Evolutionary conservation across 2,113 vertebrate species (phyloP), one percentile per base, ranked within the genome.

Genomic region (Lathamus discolor): DNA sequence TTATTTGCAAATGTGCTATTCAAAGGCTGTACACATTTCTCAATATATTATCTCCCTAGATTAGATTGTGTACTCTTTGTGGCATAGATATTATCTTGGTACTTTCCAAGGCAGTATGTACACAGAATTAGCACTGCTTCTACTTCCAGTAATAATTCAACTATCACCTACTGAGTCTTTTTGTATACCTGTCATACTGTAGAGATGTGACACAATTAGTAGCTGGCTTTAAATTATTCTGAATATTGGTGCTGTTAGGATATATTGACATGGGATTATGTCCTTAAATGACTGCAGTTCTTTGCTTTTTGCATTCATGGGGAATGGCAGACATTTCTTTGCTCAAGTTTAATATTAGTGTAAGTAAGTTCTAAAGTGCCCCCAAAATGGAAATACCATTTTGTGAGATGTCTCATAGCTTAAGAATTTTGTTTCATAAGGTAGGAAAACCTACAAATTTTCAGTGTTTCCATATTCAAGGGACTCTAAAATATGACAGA

Each of bases 401-500:
- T 78, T 85, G 12, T 74, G 35, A 85, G 73, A 69, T 35, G 13
- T 49, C 87, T 73, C 12, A 44, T 54, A 77, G 9, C 17, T 69
- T 61, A 29, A 66, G 25, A 73, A 24, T 57, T 69, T 62, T 27
- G 6, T 57, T 83, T 76, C 1, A 9, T 54, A 33, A 64, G 24
- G 39, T 28, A n/a, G 7, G 28, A 73, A 77, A 85, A 12, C 6
- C 4, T 7, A n/a, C 6, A 44, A 13, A 64, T 39, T 88, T 29
- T 81, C 20, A 39, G 24, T 54, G 13, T 54, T 49, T 88, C 18
- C 25, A 27, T 66, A 51, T 18, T 10, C 11, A 54, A 52, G n/a
- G 61, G 39, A 41, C 12, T 52, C 46, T 68, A 70, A 70, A 68
- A 5, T 24, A 13, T 0, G 0, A 14, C 72, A 23, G 33, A 24